Evolutionary conservation across 2,888 invertebrate species (phyloP).

Genomic region (Pammene fasciana): DNA sequence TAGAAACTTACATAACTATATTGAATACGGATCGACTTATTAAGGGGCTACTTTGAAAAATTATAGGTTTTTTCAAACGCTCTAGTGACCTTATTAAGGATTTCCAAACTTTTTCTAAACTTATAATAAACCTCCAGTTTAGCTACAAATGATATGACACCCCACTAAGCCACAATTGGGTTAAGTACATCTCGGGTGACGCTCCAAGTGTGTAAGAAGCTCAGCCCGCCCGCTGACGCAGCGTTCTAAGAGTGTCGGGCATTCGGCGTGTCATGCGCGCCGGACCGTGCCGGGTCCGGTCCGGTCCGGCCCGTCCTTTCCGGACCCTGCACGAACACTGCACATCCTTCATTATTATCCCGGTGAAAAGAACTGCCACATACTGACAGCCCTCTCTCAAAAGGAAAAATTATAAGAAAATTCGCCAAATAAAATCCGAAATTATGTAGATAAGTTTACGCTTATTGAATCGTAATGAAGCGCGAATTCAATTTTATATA

Average conservation of each 20-base stretch:
- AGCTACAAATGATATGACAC: not conserved
- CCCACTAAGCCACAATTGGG: conserved; percentile 5
- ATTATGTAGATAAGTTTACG: conserved; percentile 18
- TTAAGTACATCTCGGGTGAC: not conserved
- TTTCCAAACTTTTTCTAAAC: not conserved
- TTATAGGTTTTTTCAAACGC: too few species aligned
- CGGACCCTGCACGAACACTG: conserved; percentile 7
- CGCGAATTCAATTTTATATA: conserved; percentile 16
- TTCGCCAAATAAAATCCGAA: conserved; percentile 3
- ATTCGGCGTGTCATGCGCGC: conserved; percentile 4
- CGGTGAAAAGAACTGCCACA: not conserved
- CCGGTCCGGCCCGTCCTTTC: conserved; percentile 17
- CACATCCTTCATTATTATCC: conserved; percentile 5
- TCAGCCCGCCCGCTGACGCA: not conserved
- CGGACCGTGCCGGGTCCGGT: conserved; percentile 12
- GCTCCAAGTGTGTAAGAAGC: not conserved
- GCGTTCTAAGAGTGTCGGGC: conserved; percentile 5
- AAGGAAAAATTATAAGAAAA: not conserved
- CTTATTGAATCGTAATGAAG: conserved; percentile 23
- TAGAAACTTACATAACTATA: too few species aligned
- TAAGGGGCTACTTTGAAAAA: too few species aligned
- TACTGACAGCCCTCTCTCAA: not conserved
- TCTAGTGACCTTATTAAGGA: too few species aligned
- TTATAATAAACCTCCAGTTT: not conserved
- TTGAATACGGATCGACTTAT: too few species aligned